phyloP scores from a whole-genome alignment of 2,888 invertebrate species.

The Pachycephus smyrnensis region DNA sequence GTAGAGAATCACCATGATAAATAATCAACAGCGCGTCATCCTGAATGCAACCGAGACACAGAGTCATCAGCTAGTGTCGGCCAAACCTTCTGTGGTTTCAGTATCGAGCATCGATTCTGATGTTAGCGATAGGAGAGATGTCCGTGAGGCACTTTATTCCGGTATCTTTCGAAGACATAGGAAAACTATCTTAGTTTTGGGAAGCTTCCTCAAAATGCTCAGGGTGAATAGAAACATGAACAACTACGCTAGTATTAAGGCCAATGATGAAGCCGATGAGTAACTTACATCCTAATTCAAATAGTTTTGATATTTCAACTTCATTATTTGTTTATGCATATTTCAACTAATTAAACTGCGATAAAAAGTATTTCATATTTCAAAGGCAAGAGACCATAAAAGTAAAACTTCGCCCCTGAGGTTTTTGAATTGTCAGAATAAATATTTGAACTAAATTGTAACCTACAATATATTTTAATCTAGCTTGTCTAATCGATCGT shows the following conservation, averaged over 20 bases:
- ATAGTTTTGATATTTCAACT: no score
- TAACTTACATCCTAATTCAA: constrained; percentile 28
- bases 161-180: constrained; percentile 64
- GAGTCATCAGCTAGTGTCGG: constrained; percentile 56
- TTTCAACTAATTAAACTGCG: no score
- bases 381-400: no score
- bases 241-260: constrained; percentile 65
- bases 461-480: no score
- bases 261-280: constrained; percentile 62
- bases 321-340: no score
- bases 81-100: constrained; percentile 61
- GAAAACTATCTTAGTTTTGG: constrained; percentile 64
- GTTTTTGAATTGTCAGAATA: no score
- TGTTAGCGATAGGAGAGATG: constrained; percentile 62
- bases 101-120: constrained; percentile 64
- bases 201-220: constrained; percentile 65
- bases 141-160: constrained; percentile 63
- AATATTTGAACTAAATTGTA: no score
- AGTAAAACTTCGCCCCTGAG: no score
- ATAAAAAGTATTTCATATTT: no score
- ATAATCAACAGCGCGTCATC: constrained; percentile 61
- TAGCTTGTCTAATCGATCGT: no score
- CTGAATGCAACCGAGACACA: constrained; percentile 52
- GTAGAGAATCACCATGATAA: constrained; percentile 53
- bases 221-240: constrained; percentile 66